Conservation (phyloP, 2,888 invertebrate species). For the Ferdinandea cuprea region DNA sequence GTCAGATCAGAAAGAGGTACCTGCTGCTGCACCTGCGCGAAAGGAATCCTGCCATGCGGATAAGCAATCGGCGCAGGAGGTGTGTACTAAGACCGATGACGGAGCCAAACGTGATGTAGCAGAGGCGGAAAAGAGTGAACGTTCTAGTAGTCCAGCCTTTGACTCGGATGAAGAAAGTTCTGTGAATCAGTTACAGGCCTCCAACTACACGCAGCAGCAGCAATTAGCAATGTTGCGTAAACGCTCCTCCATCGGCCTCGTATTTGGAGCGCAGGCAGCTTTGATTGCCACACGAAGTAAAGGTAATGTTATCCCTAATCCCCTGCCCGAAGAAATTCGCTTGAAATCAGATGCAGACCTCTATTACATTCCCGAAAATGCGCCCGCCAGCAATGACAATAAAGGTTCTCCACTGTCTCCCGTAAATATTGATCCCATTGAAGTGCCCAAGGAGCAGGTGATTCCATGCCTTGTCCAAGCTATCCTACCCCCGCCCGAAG, state of each 20-base stretch:
- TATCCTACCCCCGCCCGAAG: conserved; percentile 89
- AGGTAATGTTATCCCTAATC: conserved; percentile 75
- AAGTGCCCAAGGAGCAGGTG: conserved; percentile 80
- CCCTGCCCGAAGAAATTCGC: conserved; percentile 72
- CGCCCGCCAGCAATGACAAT: conserved; percentile 46
- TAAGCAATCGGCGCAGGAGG: conserved; percentile 41
- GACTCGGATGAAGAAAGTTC: conserved; percentile 97
- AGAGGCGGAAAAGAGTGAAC: conserved; percentile 89
- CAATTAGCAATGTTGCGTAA: conserved; percentile 80
- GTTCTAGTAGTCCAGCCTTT: conserved; percentile 96
- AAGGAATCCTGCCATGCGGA: conserved; percentile 54
- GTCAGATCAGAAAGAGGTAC: conserved; percentile 76
- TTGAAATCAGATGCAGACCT: conserved; percentile 62
- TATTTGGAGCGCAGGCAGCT: conserved; percentile 82
- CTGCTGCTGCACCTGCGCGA: conserved; percentile 24
- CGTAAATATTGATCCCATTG: conserved; percentile 81
- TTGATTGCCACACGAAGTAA: conserved; percentile 81
- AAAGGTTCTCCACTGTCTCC: conserved; percentile 79
- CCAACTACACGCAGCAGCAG: conserved; percentile 79
- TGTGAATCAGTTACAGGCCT: conserved; percentile 84
- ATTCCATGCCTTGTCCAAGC: conserved; percentile 85
- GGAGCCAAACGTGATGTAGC: conserved; percentile 77
- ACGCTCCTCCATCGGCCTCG: conserved; percentile 82
- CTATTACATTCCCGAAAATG: conserved; percentile 59
- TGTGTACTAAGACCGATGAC: conserved; percentile 76